Conservation (phyloP, 2,797 vertebrate genomes). For the Crocodylus rhombifer region DNA sequence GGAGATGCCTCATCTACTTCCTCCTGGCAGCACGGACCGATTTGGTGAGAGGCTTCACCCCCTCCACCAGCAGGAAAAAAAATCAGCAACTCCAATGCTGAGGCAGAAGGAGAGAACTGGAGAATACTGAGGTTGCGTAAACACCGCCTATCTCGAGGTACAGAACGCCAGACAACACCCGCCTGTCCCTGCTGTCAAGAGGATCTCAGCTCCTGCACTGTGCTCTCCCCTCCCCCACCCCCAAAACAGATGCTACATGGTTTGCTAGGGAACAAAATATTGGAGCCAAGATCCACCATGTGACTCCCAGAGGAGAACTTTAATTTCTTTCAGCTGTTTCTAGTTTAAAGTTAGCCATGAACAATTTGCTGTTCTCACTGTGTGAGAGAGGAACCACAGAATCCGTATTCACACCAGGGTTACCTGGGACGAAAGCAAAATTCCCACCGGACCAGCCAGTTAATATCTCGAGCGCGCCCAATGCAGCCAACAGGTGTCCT, state of each 20-base stretch:
- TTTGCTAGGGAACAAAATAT: neutral
- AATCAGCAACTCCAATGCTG: neutral
- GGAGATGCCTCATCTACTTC: neutral
- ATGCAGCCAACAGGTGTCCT: neutral
- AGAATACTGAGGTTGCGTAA: neutral
- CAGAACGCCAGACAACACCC: neutral
- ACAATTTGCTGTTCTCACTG: neutral
- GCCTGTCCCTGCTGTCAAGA: neutral
- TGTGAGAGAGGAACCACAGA: neutral
- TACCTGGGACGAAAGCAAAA: neutral
- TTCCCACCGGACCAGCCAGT: neutral
- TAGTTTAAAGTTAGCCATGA: neutral
- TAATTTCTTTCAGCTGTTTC: neutral
- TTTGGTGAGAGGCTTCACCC: neutral
- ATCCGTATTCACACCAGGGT: neutral
- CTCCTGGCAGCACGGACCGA: neutral
- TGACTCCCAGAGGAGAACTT: neutral
- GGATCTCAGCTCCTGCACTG: neutral
- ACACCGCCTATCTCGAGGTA: neutral
- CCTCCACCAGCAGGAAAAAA: neutral
- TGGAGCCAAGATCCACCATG: neutral
- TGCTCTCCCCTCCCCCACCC: accelerated
- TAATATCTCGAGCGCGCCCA: neutral
- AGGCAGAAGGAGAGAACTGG: no score
- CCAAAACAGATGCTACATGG: neutral